phyloP scores from a whole-genome alignment of 1,140 invertebrate species.

The Trichonephila clavata region DNA sequence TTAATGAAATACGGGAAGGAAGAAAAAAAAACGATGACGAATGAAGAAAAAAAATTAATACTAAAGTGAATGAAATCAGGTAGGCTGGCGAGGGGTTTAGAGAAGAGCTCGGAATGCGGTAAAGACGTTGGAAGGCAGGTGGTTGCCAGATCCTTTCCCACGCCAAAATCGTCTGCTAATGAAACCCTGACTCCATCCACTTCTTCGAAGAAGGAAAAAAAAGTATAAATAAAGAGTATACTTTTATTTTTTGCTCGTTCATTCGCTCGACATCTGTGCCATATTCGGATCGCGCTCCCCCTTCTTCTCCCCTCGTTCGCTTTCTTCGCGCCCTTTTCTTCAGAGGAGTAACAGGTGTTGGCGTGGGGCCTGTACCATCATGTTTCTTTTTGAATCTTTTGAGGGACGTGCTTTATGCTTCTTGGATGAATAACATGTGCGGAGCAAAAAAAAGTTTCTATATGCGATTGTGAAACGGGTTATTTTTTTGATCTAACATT shows the following conservation, averaged over 20 bases:
- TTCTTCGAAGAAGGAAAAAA: not conserved
- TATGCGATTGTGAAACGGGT: no score
- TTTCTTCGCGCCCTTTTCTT: not conserved
- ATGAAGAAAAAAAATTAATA: not conserved
- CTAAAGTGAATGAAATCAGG: not conserved
- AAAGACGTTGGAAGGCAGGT: conserved; percentile 23
- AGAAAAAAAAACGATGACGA: not conserved
- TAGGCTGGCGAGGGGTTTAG: conserved; percentile 2
- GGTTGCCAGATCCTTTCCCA: conserved; percentile 17
- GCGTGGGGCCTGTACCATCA: not conserved
- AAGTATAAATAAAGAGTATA: not conserved
- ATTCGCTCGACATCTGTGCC: conserved; percentile 28
- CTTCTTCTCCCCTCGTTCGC: not conserved
- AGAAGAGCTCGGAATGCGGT: not conserved
- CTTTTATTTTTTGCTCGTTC: not conserved
- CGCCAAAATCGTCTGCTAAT: conserved; percentile 12
- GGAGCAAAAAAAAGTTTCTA: no score
- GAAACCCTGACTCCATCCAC: conserved; percentile 3
- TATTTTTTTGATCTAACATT: no score
- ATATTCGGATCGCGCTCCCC: not conserved
- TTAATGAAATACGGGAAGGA: not conserved
- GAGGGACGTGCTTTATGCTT: not conserved
- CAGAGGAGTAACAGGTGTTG: not conserved
- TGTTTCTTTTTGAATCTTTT: conserved; percentile 1
- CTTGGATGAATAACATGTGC: not conserved